Evolutionary conservation across 1,140 invertebrate species (phyloP).

Genomic region (Aethina tumida): DNA sequence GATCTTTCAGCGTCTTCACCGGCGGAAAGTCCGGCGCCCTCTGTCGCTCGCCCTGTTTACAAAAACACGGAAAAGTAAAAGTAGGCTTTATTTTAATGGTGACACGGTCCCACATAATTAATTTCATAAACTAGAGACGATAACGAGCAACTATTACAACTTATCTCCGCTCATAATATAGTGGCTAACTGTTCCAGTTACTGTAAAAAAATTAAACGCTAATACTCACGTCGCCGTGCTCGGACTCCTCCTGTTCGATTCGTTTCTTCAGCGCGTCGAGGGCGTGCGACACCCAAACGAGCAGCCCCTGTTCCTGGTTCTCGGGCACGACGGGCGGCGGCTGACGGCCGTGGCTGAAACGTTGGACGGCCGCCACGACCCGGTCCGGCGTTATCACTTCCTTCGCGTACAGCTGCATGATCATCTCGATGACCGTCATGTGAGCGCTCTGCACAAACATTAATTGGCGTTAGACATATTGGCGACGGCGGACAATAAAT

Average conservation of each 20-base stretch:
- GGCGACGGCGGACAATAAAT: no score
- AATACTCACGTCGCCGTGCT: slow-evolving; percentile 20
- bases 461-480: slow-evolving; percentile 1
- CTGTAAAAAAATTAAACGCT: no score
- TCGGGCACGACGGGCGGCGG: slow-evolving; percentile 46
- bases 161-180: slow-evolving; percentile 24
- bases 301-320: slow-evolving; percentile 75
- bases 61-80: neutral
- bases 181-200: no score
- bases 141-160: slow-evolving; percentile 2
- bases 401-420: slow-evolving; percentile 91
- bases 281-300: slow-evolving; percentile 87
- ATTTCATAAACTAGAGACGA: slow-evolving; percentile 6
- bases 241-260: slow-evolving; percentile 41
- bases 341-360: slow-evolving; percentile 46
- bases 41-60: slow-evolving; percentile 34
- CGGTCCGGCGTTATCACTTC: slow-evolving; percentile 86
- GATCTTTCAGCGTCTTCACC: slow-evolving; percentile 54
- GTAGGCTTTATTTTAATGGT: neutral
- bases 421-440: slow-evolving; percentile 91
- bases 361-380: slow-evolving; percentile 72
- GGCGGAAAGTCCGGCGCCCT: slow-evolving; percentile 39
- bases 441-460: slow-evolving; percentile 73
- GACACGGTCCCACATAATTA: neutral
- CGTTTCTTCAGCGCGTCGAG: slow-evolving; percentile 63